A percentile compares a stretch with the other conserved stretches of the same genome.
phyloP scores from a whole-genome alignment of 1,140 invertebrate species.

The Orussus abietinus region DNA sequence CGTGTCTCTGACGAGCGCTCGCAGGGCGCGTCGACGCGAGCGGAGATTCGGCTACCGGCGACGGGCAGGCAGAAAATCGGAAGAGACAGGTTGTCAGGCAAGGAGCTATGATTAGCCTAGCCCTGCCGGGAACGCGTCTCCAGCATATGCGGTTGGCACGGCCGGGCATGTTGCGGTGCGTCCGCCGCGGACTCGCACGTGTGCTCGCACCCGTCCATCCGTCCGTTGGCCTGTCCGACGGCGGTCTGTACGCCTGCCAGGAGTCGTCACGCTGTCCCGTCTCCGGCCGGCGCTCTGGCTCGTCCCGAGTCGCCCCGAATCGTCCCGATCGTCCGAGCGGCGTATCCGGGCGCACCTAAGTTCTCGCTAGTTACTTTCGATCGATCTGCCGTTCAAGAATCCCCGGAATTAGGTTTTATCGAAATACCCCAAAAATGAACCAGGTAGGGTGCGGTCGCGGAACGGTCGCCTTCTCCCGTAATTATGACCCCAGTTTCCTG shows the following conservation, averaged over 20 bases:
- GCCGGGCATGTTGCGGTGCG: slow-evolving; percentile 32
- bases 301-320: too few species aligned
- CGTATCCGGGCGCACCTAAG: too few species aligned
- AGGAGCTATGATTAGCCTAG: slow-evolving; percentile 53
- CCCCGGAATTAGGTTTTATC: too few species aligned
- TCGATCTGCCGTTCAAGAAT: too few species aligned
- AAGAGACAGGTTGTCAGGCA: slow-evolving; percentile 54
- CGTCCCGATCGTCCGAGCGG: too few species aligned
- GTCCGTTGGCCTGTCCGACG: slow-evolving; percentile 20
- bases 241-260: slow-evolving; percentile 44
- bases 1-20: too few species aligned
- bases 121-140: slow-evolving; percentile 24
- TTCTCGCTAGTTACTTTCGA: too few species aligned
- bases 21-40: too few species aligned
- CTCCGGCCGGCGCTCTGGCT: slow-evolving; percentile 32
- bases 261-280: slow-evolving; percentile 54
- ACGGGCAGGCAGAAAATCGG: slow-evolving; percentile 49
- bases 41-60: slow-evolving; percentile 20
- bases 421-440: too few species aligned
- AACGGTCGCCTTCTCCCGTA: too few species aligned
- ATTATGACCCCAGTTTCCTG: too few species aligned
- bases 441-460: too few species aligned
- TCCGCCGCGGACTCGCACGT: slow-evolving; percentile 49
- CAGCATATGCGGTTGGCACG: slow-evolving; percentile 36
- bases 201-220: slow-evolving; percentile 30